These are phyloP conservation scores for Nysson spinosus DNA, from an alignment of 2,888 invertebrate genomes.

Conservation along the genomic window DNA sequence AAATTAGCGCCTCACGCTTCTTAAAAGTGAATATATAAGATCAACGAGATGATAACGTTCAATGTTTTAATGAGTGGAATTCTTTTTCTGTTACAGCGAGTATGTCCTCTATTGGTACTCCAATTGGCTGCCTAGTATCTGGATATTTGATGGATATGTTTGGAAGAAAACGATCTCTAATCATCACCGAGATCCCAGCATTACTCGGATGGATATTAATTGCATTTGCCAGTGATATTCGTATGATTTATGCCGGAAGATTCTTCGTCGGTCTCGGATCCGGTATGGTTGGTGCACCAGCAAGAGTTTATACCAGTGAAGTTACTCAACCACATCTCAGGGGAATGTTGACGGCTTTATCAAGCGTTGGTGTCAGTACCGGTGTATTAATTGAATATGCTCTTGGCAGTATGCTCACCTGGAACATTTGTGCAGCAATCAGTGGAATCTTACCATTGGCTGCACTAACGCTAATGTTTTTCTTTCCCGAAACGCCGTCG, in stretches of 20 bases:
- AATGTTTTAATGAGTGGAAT: too few relatives aligned
- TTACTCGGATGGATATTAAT: conserved; percentile 84
- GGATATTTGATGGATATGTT: conserved; percentile 85
- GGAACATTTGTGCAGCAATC: conserved; percentile 83
- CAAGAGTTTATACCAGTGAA: conserved; percentile 84
- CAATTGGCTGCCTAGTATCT: conserved; percentile 84
- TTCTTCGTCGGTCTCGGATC: conserved; percentile 84
- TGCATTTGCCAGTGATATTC: conserved; percentile 80
- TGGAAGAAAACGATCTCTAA: conserved; percentile 82
- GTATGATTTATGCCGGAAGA: conserved; percentile 83
- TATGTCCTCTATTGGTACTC: conserved; percentile 83
- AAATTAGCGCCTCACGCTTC: too few relatives aligned
- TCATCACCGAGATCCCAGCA: conserved; percentile 84
- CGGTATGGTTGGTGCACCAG: conserved; percentile 86
- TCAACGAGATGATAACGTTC: too few relatives aligned
- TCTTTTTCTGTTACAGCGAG: conserved; percentile 79
- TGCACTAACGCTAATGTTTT: conserved; percentile 81
- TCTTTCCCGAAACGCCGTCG: conserved; percentile 86
- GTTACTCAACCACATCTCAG: conserved; percentile 86
- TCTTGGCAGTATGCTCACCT: conserved; percentile 81
- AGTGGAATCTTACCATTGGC: conserved; percentile 82
- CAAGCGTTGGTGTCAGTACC: conserved; percentile 85
- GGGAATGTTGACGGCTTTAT: conserved; percentile 86
- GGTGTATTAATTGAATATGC: conserved; percentile 84
- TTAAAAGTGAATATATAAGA: too few relatives aligned